These are phyloP conservation scores for Octonoba sinensis DNA, from an alignment of 2,888 invertebrate species.

Conservation along the genomic window DNA sequence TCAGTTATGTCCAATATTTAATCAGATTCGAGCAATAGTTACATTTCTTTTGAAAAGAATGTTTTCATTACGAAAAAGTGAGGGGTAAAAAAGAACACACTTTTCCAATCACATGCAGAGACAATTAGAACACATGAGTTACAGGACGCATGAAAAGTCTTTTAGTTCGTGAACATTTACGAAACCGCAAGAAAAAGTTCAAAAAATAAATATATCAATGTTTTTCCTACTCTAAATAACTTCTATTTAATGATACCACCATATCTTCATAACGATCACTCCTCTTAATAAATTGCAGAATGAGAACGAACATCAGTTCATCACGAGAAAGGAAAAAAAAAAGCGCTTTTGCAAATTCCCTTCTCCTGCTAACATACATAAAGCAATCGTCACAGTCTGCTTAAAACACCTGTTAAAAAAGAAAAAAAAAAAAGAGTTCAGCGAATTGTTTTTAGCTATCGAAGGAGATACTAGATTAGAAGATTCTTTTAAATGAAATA, in stretches of 20 bases:
- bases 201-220: too few relatives aligned
- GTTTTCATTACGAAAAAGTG: too few relatives aligned
- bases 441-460: conserved; percentile 37
- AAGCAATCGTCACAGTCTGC: conserved; percentile 62
- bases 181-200: too few relatives aligned
- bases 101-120: too few relatives aligned
- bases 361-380: conserved; percentile 16
- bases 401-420: conserved; percentile 14
- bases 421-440: conserved; percentile 20
- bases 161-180: too few relatives aligned
- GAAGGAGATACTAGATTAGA: conserved; percentile 44
- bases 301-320: conserved; percentile 34
- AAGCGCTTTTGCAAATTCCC: conserved; percentile 7
- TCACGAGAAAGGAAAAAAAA: background rate
- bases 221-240: background rate
- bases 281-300: conserved; percentile 21
- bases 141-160: too few relatives aligned
- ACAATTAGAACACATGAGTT: too few relatives aligned
- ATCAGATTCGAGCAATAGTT: too few relatives aligned
- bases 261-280: conserved; percentile 33
- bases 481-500: conserved; percentile 46
- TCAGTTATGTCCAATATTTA: too few relatives aligned
- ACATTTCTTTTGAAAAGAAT: too few relatives aligned
- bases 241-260: conserved; percentile 31
- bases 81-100: too few relatives aligned